phyloP scores from a whole-genome alignment of 1,140 invertebrate genomes.

The Plodia interpunctella region DNA sequence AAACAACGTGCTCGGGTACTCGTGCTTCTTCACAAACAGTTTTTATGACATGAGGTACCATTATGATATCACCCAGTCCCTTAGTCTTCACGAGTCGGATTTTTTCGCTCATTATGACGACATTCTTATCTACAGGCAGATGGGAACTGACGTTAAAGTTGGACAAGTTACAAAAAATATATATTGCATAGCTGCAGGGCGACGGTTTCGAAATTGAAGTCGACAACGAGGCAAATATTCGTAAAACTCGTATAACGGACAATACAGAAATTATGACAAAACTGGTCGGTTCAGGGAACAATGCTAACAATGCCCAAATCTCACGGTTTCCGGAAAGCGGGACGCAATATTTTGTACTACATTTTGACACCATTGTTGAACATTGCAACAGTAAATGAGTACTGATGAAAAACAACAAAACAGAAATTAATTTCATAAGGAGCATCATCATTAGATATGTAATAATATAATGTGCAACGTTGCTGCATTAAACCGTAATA shows the following conservation, averaged over 20 bases:
- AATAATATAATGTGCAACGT: no score
- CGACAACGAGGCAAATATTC: background rate
- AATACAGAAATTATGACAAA: conserved; percentile 21
- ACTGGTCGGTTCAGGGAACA: conserved; percentile 27
- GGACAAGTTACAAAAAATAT: conserved; percentile 1
- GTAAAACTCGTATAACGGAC: conserved; percentile 5
- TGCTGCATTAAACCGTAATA: no score
- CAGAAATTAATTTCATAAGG: no score
- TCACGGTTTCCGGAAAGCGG: conserved; percentile 28
- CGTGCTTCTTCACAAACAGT: conserved; percentile 8
- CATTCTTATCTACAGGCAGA: background rate
- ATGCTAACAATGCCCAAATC: conserved; percentile 34
- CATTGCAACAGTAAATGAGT: conserved; percentile 15
- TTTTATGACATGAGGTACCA: conserved; percentile 3
- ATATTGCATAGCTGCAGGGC: background rate
- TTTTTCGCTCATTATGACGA: background rate
- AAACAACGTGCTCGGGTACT: conserved; percentile 44
- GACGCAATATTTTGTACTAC: conserved; percentile 24
- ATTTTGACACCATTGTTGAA: conserved; percentile 14
- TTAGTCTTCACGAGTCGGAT: background rate
- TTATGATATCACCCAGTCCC: conserved; percentile 4
- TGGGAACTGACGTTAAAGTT: background rate
- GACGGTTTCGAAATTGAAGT: background rate
- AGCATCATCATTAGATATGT: no score
- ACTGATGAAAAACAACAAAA: background rate